Conservation (phyloP, 2,888 invertebrate genomes). For the Lithophane semibrunnea region DNA sequence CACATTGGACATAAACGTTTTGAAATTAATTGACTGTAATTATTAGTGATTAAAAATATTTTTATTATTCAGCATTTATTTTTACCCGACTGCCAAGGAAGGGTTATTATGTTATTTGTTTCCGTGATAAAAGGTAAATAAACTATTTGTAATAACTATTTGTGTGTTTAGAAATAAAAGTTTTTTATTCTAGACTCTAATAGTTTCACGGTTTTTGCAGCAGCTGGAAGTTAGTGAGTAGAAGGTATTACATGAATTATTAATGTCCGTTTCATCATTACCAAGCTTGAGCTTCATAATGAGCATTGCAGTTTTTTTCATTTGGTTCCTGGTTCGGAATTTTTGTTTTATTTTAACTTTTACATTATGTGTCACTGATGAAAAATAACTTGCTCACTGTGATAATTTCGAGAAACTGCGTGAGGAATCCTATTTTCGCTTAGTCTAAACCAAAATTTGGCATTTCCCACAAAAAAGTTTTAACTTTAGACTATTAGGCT, state of each 20-base stretch:
- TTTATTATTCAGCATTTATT: constrained; percentile 12
- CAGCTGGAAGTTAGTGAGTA: not conserved
- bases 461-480: no score
- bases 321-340: not conserved
- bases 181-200: not conserved
- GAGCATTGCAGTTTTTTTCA: not conserved
- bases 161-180: not conserved
- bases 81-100: not conserved
- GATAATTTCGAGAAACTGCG: not conserved
- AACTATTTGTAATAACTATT: not conserved
- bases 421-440: no score
- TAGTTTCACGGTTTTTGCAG: not conserved
- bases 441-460: no score
- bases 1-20: constrained; percentile 14
- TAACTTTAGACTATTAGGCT: no score
- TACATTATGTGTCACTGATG: not conserved
- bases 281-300: not conserved
- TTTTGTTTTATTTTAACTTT: not conserved
- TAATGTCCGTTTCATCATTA: not conserved
- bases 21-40: constrained; percentile 21
- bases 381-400: not conserved
- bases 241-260: not conserved
- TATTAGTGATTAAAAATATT: constrained; percentile 9
- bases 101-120: not conserved
- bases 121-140: not conserved